A percentile compares a stretch with the other conserved stretches of the same genome.
Conservation (phyloP, 2,113 vertebrate species). For the Caranx ignobilis region DNA sequence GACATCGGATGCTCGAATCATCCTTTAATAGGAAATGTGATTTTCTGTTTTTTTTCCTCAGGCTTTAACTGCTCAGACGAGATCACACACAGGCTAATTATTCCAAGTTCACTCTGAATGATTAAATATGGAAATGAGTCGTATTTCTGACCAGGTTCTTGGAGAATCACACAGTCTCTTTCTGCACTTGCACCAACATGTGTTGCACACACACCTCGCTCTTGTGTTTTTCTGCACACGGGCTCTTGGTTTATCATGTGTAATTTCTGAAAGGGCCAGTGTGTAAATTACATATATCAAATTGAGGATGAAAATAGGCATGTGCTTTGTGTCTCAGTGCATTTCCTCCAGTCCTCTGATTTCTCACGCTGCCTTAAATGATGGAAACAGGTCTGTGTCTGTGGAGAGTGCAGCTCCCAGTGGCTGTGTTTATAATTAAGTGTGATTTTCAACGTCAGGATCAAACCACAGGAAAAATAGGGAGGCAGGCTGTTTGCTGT, state of each 20-base stretch:
- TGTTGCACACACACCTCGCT: background rate
- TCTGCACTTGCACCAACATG: background rate
- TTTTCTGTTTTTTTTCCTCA: constrained; percentile 39
- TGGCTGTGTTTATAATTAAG: constrained; percentile 68
- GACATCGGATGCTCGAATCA: constrained; percentile 32
- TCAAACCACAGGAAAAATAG: constrained; percentile 46
- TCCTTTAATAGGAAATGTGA: constrained; percentile 19
- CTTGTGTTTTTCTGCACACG: background rate
- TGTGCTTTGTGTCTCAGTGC: constrained; percentile 9
- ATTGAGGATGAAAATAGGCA: constrained; percentile 27
- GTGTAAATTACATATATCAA: constrained; percentile 6
- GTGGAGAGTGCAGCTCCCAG: constrained; percentile 48
- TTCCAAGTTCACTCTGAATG: constrained; percentile 24
- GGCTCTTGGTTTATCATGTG: constrained; percentile 1
- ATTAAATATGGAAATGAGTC: constrained; percentile 49
- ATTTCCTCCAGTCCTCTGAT: constrained; percentile 37
- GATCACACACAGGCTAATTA: constrained; percentile 31
- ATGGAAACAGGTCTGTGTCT: constrained; percentile 60
- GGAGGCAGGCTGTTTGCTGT: constrained; percentile 41
- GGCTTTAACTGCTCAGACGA: constrained; percentile 16
- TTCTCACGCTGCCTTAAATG: constrained; percentile 49
- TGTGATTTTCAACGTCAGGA: constrained; percentile 63
- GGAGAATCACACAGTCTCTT: constrained; percentile 7
- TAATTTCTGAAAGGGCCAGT: constrained; percentile 24
- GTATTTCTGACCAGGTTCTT: constrained; percentile 25